These are phyloP conservation scores for Naso thynnoides DNA, from an alignment of 2,797 vertebrate species.

Conservation along the genomic window DNA sequence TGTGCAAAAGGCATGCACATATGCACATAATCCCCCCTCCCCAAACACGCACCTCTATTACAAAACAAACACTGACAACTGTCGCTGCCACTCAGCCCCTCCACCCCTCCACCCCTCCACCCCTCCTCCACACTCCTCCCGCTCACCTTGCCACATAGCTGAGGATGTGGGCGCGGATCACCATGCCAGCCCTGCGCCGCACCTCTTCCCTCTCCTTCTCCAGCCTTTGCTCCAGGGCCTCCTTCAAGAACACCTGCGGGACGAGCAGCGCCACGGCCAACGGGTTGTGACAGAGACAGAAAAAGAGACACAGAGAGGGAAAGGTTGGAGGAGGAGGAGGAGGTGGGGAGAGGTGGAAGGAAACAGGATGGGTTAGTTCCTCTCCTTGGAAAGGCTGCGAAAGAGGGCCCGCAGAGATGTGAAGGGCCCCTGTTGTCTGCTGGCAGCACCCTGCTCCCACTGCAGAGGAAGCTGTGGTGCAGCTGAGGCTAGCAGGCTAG, in stretches of 20 bases:
- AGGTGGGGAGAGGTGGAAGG: not conserved
- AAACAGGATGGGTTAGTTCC: slow-evolving; percentile 77
- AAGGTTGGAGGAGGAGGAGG: not conserved
- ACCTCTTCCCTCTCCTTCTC: slow-evolving; percentile 87
- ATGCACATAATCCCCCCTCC: slow-evolving; percentile 29
- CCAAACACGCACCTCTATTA: slow-evolving; percentile 48
- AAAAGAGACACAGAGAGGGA: slow-evolving; percentile 14
- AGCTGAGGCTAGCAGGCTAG: slow-evolving; percentile 67
- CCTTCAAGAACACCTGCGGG: slow-evolving; percentile 88
- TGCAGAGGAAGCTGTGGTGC: slow-evolving; percentile 68
- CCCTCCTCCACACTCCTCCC: slow-evolving; percentile 36
- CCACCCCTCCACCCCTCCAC: not conserved
- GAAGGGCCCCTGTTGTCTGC: slow-evolving; percentile 70
- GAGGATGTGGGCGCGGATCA: slow-evolving; percentile 94
- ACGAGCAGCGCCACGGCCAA: slow-evolving; percentile 65
- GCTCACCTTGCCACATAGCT: slow-evolving; percentile 96
- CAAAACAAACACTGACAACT: slow-evolving; percentile 78
- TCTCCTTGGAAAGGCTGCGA: slow-evolving; percentile 60
- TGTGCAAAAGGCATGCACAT: slow-evolving; percentile 48
- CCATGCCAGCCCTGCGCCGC: slow-evolving; percentile 87
- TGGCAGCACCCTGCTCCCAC: slow-evolving; percentile 67
- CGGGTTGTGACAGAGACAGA: slow-evolving; percentile 52
- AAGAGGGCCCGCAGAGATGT: slow-evolving; percentile 68
- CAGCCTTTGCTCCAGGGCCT: slow-evolving; percentile 88
- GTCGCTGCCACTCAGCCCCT: slow-evolving; percentile 70